These are phyloP conservation scores for Rhopalosiphum nymphaeae DNA, from an alignment of 2,888 invertebrate genomes.

Conservation along the genomic window DNA sequence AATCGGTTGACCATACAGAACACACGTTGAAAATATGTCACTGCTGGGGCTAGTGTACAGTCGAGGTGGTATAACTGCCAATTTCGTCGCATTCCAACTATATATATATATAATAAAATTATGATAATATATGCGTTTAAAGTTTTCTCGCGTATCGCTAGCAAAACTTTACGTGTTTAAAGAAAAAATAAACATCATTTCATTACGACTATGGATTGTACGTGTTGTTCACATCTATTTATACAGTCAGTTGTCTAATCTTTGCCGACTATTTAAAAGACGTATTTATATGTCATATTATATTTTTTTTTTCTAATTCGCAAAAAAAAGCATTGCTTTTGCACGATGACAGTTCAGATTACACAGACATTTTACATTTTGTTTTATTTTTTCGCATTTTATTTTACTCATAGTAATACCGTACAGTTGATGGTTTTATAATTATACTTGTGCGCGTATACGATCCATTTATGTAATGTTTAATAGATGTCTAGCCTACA, in stretches of 20 bases:
- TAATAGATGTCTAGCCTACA: background rate
- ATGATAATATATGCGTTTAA: background rate
- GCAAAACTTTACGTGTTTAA: background rate
- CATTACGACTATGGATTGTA: slow-evolving; percentile 9
- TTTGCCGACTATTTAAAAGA: background rate
- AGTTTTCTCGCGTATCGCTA: background rate
- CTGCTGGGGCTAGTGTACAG: background rate
- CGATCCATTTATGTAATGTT: background rate
- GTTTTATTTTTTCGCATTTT: background rate
- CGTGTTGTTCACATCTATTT: background rate
- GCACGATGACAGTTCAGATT: background rate
- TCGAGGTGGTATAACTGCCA: background rate
- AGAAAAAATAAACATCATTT: background rate
- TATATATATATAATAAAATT: background rate
- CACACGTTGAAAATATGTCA: background rate
- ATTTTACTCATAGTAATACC: background rate
- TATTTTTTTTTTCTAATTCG: background rate
- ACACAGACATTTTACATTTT: background rate
- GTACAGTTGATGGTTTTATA: background rate
- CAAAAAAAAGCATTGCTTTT: background rate
- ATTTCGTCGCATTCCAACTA: background rate
- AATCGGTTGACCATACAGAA: background rate
- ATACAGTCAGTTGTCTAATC: background rate
- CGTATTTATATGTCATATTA: background rate
- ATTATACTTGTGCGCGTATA: background rate